Conservation (phyloP, 2,113 vertebrate species). For the Saccopteryx bilineata region DNA sequence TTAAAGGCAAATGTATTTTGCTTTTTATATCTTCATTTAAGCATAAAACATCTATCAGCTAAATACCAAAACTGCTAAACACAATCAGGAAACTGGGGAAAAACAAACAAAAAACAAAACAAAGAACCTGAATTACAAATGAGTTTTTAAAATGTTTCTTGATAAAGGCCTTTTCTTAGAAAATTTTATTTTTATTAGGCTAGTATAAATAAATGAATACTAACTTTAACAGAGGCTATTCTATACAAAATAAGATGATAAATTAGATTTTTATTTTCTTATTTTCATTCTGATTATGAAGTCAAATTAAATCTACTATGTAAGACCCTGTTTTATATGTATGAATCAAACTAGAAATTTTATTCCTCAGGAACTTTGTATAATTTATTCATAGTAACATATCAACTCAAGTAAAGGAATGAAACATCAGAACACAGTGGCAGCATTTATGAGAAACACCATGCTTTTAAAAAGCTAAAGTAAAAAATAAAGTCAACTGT, state of each 20-base stretch:
- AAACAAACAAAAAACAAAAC: not conserved
- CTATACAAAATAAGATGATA: not conserved
- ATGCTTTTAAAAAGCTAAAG: slow-evolving; percentile 62
- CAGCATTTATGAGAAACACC: slow-evolving; percentile 67
- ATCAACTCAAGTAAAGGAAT: slow-evolving; percentile 66
- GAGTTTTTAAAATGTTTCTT: slow-evolving; percentile 19
- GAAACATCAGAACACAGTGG: slow-evolving; percentile 63
- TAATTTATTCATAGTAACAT: slow-evolving; percentile 48
- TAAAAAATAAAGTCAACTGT: slow-evolving; percentile 73
- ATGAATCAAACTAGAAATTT: slow-evolving; percentile 62
- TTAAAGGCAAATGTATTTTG: slow-evolving; percentile 10
- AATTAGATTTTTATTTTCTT: slow-evolving; percentile 34
- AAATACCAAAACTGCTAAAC: not conserved
- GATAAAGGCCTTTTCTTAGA: slow-evolving; percentile 35
- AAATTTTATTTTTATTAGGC: slow-evolving; percentile 50
- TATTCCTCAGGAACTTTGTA: slow-evolving; percentile 59
- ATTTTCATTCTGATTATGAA: slow-evolving; percentile 63
- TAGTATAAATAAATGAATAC: slow-evolving; percentile 54
- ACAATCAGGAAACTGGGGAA: not conserved
- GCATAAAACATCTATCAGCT: slow-evolving; percentile 2
- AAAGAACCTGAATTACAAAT: not conserved
- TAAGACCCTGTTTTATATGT: slow-evolving; percentile 18
- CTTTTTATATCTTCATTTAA: slow-evolving; percentile 45
- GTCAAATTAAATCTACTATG: slow-evolving; percentile 58
- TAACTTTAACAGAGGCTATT: not conserved